Percentiles rank a stretch among this genome's conserved stretches.
Evolutionary conservation across 2,797 vertebrate species (phyloP).

Genomic region (Fistularia tabacaria): DNA sequence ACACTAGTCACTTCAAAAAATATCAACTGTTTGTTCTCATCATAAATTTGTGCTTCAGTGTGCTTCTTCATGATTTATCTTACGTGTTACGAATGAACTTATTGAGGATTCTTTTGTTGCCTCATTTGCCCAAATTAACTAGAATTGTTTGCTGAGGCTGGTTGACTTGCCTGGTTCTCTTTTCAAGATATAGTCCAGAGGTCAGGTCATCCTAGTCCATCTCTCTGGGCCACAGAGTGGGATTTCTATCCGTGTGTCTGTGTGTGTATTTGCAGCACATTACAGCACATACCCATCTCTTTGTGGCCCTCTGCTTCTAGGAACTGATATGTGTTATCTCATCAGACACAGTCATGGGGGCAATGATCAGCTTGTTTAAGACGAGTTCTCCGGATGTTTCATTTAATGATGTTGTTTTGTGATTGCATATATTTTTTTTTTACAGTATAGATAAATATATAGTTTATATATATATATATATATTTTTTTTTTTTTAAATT

Average conservation of each 20-base stretch:
- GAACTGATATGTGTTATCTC: constrained; percentile 36
- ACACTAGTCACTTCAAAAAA: too few species aligned
- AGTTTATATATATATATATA: too few species aligned
- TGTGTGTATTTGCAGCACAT: constrained; percentile 6
- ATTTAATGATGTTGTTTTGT: too few species aligned
- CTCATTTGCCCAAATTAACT: neutral
- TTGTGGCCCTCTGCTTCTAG: constrained; percentile 22
- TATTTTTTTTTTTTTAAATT: too few species aligned
- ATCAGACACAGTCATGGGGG: constrained; percentile 9
- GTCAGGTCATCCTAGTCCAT: constrained; percentile 38
- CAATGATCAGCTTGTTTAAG: neutral
- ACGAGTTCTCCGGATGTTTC: too few species aligned
- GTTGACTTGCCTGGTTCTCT: constrained; percentile 13
- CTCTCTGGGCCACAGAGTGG: constrained; percentile 24
- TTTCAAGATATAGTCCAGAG: constrained; percentile 27
- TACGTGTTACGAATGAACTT: too few species aligned
- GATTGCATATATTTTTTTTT: too few species aligned
- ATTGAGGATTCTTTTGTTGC: neutral
- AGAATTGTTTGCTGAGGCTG: neutral
- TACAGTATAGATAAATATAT: too few species aligned
- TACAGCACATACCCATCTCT: neutral
- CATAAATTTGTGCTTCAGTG: too few species aligned
- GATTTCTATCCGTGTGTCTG: constrained; percentile 11
- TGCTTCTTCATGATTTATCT: too few species aligned
- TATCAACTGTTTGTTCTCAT: too few species aligned